Evolutionary conservation across 2,888 invertebrate species (phyloP).

Genomic region (Tetheella fluctuosa): DNA sequence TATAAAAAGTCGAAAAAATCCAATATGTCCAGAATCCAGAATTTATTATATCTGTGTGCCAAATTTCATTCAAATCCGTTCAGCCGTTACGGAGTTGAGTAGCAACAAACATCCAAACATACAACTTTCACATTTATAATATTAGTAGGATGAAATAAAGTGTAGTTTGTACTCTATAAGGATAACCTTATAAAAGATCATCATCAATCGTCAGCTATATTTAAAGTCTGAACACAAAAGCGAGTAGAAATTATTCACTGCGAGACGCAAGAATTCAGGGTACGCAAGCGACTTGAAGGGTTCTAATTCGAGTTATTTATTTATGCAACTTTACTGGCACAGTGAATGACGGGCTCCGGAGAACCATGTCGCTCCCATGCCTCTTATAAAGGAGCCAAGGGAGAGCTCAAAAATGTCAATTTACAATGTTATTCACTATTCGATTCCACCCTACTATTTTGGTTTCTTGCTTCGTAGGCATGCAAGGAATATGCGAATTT

Average conservation of each 20-base stretch:
- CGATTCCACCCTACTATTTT: neutral
- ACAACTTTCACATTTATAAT: too few relatives aligned
- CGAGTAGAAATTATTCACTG: slow-evolving; percentile 54
- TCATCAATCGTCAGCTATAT: slow-evolving; percentile 10
- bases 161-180: slow-evolving; percentile 13
- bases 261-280: slow-evolving; percentile 48
- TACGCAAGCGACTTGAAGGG: slow-evolving; percentile 59
- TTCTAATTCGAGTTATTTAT: slow-evolving; percentile 70
- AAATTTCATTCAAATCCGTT: too few relatives aligned
- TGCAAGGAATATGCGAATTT: neutral
- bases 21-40: too few relatives aligned
- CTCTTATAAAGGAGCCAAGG: slow-evolving; percentile 40
- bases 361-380: slow-evolving; percentile 52
- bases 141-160: too few relatives aligned
- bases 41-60: too few relatives aligned
- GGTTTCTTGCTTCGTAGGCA: neutral
- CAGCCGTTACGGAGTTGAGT: too few relatives aligned
- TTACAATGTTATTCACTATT: slow-evolving; percentile 36
- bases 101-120: too few relatives aligned
- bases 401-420: slow-evolving; percentile 49
- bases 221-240: slow-evolving; percentile 42
- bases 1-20: too few relatives aligned
- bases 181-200: slow-evolving; percentile 25
- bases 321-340: slow-evolving; percentile 62
- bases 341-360: slow-evolving; percentile 54